phyloP scores from a whole-genome alignment of 2,113 vertebrate genomes.

The Porphyrio hochstetteri region DNA sequence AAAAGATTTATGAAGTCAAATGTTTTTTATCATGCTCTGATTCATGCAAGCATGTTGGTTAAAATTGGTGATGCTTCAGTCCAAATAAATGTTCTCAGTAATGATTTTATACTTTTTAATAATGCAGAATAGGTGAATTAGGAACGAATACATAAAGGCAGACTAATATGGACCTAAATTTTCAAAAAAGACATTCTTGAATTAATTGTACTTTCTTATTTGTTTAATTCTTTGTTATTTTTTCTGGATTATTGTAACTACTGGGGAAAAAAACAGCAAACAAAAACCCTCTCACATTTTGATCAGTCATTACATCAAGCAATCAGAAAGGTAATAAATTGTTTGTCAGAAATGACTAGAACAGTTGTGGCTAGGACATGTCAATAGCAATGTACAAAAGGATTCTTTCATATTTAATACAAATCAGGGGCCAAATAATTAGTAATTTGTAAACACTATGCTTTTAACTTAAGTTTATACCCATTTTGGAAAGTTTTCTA shows the following conservation, averaged over 20 bases:
- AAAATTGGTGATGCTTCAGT: conserved; percentile 45
- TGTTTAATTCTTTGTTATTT: neutral
- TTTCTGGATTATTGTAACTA: neutral
- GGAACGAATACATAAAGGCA: conserved; percentile 12
- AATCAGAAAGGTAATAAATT: neutral
- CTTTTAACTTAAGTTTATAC: neutral
- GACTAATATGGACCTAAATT: neutral
- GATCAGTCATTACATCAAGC: neutral
- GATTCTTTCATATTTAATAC: neutral
- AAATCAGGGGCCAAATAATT: neutral
- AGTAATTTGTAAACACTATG: neutral
- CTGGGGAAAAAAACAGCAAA: neutral
- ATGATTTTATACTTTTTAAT: conserved; percentile 55
- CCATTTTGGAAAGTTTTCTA: neutral
- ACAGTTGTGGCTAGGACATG: neutral
- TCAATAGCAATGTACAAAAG: neutral
- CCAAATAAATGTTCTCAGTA: conserved; percentile 61
- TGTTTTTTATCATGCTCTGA: conserved; percentile 56
- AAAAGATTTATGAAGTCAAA: conserved; percentile 72
- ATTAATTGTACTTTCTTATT: conserved; percentile 8
- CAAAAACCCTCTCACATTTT: neutral
- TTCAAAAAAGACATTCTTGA: conserved; percentile 2
- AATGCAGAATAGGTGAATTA: conserved; percentile 52
- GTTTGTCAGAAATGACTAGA: neutral
- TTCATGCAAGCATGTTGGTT: conserved; percentile 53